phyloP scores from a whole-genome alignment of 1,140 invertebrate species.

The Heliconius hermathena region DNA sequence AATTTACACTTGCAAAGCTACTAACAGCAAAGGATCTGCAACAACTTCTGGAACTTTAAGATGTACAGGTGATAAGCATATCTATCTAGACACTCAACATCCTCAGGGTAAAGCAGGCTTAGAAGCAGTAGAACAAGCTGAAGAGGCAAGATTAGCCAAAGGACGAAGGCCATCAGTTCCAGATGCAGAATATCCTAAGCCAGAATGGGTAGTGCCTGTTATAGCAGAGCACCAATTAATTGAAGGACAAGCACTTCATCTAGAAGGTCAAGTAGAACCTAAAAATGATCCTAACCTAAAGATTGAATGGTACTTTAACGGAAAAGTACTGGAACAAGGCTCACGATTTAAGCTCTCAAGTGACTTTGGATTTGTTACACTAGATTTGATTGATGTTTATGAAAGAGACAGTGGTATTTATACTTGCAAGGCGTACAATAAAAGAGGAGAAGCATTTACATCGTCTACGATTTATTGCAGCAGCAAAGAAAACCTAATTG shows the following conservation, averaged over 20 bases:
- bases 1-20: slow-evolving; percentile 95
- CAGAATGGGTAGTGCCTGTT: slow-evolving; percentile 93
- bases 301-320: slow-evolving; percentile 97
- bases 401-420: slow-evolving; percentile 97
- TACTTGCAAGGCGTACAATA: slow-evolving; percentile 94
- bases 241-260: slow-evolving; percentile 94
- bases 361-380: slow-evolving; percentile 96
- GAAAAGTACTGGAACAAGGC: slow-evolving; percentile 91
- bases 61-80: slow-evolving; percentile 89
- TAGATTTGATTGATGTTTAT: slow-evolving; percentile 94
- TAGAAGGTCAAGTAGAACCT: slow-evolving; percentile 97
- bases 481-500: slow-evolving; percentile 91
- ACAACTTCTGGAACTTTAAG: slow-evolving; percentile 93
- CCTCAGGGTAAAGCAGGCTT: slow-evolving; percentile 93
- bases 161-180: slow-evolving; percentile 84
- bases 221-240: slow-evolving; percentile 91
- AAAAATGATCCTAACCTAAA: slow-evolving; percentile 98
- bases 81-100: slow-evolving; percentile 94
- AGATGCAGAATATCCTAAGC: slow-evolving; percentile 91
- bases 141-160: slow-evolving; percentile 88
- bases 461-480: slow-evolving; percentile 93
- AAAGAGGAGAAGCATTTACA: slow-evolving; percentile 94
- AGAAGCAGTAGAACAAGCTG: slow-evolving; percentile 92
- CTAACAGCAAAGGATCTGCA: slow-evolving; percentile 94
- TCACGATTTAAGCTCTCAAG: slow-evolving; percentile 93